These are phyloP conservation scores for Hymenochirus boettgeri DNA, from an alignment of 2,113 vertebrate genomes.

Conservation along the genomic window DNA sequence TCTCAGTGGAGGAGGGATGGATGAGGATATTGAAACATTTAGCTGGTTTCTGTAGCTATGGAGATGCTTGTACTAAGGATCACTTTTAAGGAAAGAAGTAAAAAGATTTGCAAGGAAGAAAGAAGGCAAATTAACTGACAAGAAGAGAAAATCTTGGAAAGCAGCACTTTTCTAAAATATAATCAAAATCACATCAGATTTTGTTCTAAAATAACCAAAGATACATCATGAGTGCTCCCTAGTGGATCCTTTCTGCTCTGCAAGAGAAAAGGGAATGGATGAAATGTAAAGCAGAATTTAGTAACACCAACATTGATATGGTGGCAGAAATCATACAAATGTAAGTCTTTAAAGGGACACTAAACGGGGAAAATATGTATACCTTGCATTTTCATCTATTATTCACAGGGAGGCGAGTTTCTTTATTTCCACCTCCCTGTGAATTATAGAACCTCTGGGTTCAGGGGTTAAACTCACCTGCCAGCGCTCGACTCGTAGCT, in stretches of 20 bases:
- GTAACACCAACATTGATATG: too few relatives aligned
- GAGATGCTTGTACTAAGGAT: background rate
- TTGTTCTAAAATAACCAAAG: background rate
- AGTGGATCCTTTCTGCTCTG: slow-evolving; percentile 25
- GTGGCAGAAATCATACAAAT: too few relatives aligned
- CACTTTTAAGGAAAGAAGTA: background rate
- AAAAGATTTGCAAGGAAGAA: background rate
- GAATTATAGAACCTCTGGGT: too few relatives aligned
- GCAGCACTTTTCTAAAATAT: background rate
- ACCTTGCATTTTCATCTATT: too few relatives aligned
- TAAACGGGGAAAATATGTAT: too few relatives aligned
- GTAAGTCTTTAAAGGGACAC: too few relatives aligned
- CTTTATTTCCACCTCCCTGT: too few relatives aligned
- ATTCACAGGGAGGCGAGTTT: too few relatives aligned
- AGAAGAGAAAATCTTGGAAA: background rate
- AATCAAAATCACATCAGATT: background rate
- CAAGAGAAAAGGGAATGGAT: too few relatives aligned
- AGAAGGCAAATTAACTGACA: slow-evolving; percentile 4
- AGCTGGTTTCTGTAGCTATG: background rate
- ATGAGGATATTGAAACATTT: background rate
- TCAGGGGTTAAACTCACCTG: too few relatives aligned
- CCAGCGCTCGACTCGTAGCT: too few relatives aligned
- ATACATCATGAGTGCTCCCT: slow-evolving; percentile 34
- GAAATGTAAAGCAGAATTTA: too few relatives aligned
- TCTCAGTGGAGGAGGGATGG: background rate